phyloP scores from a whole-genome alignment of 2,888 invertebrate genomes.

The Liposcelis brunnea region DNA sequence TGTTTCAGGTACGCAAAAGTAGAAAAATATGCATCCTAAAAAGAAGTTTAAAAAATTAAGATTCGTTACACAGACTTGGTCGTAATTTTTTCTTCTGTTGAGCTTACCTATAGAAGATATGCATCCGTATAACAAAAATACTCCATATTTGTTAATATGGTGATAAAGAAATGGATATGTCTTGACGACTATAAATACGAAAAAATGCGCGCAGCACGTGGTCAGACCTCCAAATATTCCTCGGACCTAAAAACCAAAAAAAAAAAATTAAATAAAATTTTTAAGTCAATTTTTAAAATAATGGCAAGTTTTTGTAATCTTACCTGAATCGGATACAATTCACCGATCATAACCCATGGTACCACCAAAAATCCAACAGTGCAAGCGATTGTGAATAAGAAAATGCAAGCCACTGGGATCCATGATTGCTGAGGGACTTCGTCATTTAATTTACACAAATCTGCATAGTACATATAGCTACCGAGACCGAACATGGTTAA shows the following conservation, averaged over 20 bases:
- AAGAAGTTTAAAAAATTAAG: constrained; percentile 14
- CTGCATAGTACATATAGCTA: constrained; percentile 38
- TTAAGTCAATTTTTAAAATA: constrained; percentile 1
- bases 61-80: too few species aligned
- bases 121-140: constrained; percentile 41
- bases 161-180: constrained; percentile 39
- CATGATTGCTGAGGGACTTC: constrained; percentile 29
- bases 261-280: constrained; percentile 10
- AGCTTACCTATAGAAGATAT: constrained; percentile 38
- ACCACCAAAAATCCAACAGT: constrained; percentile 49
- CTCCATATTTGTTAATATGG: constrained; percentile 36
- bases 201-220: constrained; percentile 44
- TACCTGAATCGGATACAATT: constrained; percentile 49
- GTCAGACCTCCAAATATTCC: constrained; percentile 49
- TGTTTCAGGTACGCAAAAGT: constrained; percentile 45
- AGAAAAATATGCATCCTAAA: constrained; percentile 42
- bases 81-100: background rate
- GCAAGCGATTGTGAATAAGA: constrained; percentile 40
- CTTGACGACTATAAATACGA: constrained; percentile 49
- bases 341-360: constrained; percentile 60
- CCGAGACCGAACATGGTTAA: constrained; percentile 41
- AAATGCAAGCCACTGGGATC: constrained; percentile 43
- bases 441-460: constrained; percentile 31
- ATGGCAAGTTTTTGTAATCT: background rate
- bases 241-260: constrained; percentile 41